Evolutionary conservation across 2,113 vertebrate species (phyloP).

Genomic region (Damaliscus lunatus): DNA sequence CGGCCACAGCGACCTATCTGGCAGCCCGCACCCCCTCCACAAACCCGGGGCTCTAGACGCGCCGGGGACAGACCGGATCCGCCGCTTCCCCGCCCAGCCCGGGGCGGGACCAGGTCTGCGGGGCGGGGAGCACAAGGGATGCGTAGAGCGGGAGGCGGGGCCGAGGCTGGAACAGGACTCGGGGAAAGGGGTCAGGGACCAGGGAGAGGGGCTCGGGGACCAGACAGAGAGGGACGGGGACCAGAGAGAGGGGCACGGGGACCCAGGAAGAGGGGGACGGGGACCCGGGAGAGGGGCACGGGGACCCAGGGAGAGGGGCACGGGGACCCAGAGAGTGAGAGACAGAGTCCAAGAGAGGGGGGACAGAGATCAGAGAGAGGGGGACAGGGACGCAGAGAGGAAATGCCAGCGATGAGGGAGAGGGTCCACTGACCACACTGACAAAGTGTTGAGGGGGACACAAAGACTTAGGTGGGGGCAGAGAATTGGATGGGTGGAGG

Average conservation of each 20-base stretch:
- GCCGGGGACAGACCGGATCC: constrained; percentile 62
- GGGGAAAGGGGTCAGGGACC: neutral
- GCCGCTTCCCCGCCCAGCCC: neutral
- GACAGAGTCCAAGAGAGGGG: too few relatives aligned
- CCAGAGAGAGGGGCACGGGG: too few relatives aligned
- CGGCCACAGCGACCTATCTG: neutral
- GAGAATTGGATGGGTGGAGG: neutral
- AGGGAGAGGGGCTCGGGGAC: neutral
- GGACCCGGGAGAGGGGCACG: too few relatives aligned
- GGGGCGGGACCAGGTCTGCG: neutral
- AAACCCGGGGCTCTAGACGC: neutral
- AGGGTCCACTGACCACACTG: neutral
- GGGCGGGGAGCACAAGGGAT: neutral
- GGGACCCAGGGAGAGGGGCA: too few relatives aligned
- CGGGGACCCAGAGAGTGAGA: too few relatives aligned
- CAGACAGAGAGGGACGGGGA: too few relatives aligned
- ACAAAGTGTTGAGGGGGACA: neutral
- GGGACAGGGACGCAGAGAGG: neutral
- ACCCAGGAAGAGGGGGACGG: neutral
- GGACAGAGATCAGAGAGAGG: neutral
- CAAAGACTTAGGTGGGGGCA: neutral
- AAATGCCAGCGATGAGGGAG: neutral
- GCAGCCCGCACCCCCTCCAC: neutral
- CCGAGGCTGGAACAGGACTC: neutral
- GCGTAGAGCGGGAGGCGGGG: constrained; percentile 35